Conservation (phyloP, 2,888 invertebrate species). For the Phortica okadai region DNA sequence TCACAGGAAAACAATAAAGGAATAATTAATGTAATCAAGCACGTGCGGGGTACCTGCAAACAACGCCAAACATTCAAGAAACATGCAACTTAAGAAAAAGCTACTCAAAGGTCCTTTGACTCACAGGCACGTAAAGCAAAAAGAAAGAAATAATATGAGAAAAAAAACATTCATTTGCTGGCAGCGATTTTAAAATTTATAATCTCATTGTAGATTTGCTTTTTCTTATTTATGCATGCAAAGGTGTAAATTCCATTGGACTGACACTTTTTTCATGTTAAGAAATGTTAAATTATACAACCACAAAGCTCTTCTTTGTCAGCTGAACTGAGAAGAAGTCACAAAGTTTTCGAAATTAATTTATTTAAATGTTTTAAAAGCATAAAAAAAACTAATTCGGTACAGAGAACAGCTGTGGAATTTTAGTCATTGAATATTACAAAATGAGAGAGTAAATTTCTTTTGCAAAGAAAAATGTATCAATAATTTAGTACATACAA, state of each 20-base stretch:
- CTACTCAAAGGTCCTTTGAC: slow-evolving; percentile 47
- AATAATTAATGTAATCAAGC: slow-evolving; percentile 74
- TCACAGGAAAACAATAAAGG: slow-evolving; percentile 59
- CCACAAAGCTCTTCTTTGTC: slow-evolving; percentile 68
- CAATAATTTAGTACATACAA: too few species aligned
- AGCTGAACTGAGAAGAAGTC: slow-evolving; percentile 74
- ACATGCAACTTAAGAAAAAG: slow-evolving; percentile 4
- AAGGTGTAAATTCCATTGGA: slow-evolving; percentile 65
- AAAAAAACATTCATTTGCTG: slow-evolving; percentile 66
- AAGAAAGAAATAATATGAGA: slow-evolving; percentile 29
- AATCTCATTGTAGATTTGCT: slow-evolving; percentile 55
- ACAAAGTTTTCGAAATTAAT: slow-evolving; percentile 42
- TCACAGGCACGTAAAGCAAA: slow-evolving; percentile 52
- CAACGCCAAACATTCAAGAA: slow-evolving; percentile 6
- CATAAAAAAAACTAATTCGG: too few species aligned
- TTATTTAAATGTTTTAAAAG: neutral
- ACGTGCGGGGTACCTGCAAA: slow-evolving; percentile 49
- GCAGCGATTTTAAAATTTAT: slow-evolving; percentile 75
- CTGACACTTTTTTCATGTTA: slow-evolving; percentile 51
- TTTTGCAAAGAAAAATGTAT: too few species aligned
- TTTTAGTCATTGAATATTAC: too few species aligned
- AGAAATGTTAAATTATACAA: slow-evolving; percentile 66
- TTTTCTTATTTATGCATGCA: slow-evolving; percentile 62
- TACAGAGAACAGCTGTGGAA: too few species aligned
- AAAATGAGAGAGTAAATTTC: too few species aligned